Base-by-base conservation (phyloP, 2,888 invertebrate species). In the Polyommatus icarus region DNA sequence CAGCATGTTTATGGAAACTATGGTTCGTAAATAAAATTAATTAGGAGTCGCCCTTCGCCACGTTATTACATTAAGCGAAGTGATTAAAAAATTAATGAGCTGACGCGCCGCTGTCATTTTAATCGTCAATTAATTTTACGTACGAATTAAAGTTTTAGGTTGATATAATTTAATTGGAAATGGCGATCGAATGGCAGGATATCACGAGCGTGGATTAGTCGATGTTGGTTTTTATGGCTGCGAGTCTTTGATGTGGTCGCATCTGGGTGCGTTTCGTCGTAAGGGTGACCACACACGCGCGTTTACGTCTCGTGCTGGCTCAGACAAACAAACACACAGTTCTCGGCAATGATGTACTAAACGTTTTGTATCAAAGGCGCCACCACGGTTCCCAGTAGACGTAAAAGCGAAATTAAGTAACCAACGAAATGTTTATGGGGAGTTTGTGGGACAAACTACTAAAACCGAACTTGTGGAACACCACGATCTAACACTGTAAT, bases 251-350 rank as follows among this genome's bases (percentile, higher is more conserved):
- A 94, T 93, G 89, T 93, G 89, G 80, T 85, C 85, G 90, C 94
- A 93, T 93, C 94, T 93, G 94, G 89, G 89, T 88, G 85, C 88
- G 90, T 89, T 93, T 94, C 94, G 93, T 90, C 91, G 93, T 94
- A 94, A 94, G 93, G 91, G 91, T 90, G 93, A 89, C 94, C 93
- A 94, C 94, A 93, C 94, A 92, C 93, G 92, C 89, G 81, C 89
- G 91, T 93, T 93, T 94, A 93, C 93, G 90, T 89, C 90, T 89
- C 90, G 90, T 92, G 88, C 91, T 92, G 93, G 93, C 91, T 93
- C 91, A 89, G 86, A 90, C 92, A 94, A 94, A 93, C 93, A 93
- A 93, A 93, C 93, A 94, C 76, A 86, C 88, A 88, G 88, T 93
- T 94, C 92, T 90, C 85, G 87, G 92, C 91, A 92, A 83, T 85